Evolutionary conservation across 2,797 vertebrate genomes (phyloP).

Genomic region (Epinephelus coioides): DNA sequence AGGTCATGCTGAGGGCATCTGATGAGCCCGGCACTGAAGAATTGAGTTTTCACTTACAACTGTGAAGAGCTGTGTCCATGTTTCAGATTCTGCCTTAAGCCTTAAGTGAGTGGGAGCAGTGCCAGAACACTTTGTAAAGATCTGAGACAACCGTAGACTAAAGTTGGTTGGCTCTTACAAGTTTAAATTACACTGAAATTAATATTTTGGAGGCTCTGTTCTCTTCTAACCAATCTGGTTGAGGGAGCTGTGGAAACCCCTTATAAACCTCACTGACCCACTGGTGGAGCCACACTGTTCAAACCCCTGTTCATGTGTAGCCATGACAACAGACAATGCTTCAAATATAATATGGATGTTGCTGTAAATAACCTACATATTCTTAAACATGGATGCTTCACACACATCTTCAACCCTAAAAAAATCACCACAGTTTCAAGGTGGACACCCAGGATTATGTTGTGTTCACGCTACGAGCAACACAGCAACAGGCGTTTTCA

Average conservation of each 20-base stretch:
- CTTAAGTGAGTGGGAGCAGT: neutral
- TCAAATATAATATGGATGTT: no score
- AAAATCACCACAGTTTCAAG: no score
- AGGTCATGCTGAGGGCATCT: constrained; percentile 69
- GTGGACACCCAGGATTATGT: no score
- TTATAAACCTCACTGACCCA: neutral
- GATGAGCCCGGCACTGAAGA: constrained; percentile 42
- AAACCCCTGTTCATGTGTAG: neutral
- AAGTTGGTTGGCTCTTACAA: neutral
- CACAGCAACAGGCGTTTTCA: no score
- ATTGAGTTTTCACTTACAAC: constrained; percentile 5
- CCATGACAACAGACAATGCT: no score
- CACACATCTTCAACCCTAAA: no score
- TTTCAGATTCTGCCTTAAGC: constrained; percentile 1
- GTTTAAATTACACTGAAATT: neutral
- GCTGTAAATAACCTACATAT: no score
- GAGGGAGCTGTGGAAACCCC: neutral
- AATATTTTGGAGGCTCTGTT: neutral
- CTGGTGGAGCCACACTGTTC: neutral
- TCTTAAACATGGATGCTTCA: no score
- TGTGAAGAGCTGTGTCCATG: neutral
- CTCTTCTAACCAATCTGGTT: neutral
- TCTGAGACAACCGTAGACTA: neutral
- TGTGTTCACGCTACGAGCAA: no score
- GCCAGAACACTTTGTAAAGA: neutral